Evolutionary conservation across 1,140 invertebrate species (phyloP).

Genomic region (Olivierus martensii): DNA sequence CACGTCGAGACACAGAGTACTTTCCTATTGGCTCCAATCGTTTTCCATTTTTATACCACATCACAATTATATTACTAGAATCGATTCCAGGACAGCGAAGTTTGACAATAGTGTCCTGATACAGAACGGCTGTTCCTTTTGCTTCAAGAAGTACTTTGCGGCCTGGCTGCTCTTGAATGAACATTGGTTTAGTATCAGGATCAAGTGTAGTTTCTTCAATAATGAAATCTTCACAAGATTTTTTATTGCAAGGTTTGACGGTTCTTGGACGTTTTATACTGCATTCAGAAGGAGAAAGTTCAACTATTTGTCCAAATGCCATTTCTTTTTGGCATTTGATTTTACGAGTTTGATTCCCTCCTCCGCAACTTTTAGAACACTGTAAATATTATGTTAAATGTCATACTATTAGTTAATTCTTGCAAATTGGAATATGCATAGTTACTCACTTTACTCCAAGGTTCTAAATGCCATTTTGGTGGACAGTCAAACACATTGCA

Average conservation of each 20-base stretch:
- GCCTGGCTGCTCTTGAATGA: too few species aligned
- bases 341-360: constrained; percentile 68
- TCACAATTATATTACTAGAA: constrained; percentile 37
- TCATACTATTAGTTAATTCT: constrained; percentile 36
- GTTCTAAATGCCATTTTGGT: constrained; percentile 61
- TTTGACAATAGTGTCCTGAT: constrained; percentile 40
- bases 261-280: constrained; percentile 45
- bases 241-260: constrained; percentile 63
- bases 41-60: constrained; percentile 17
- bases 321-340: constrained; percentile 82
- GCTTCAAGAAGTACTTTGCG: too few species aligned
- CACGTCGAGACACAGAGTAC: constrained; percentile 70
- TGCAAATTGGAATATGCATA: not conserved
- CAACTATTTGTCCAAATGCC: constrained; percentile 68
- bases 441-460: constrained; percentile 41
- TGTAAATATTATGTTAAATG: constrained; percentile 47
- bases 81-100: constrained; percentile 56
- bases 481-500: constrained; percentile 87
- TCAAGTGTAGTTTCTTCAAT: too few species aligned
- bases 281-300: constrained; percentile 55
- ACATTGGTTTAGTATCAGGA: too few species aligned
- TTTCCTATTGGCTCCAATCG: constrained; percentile 24
- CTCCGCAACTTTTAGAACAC: constrained; percentile 82
- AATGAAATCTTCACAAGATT: constrained; percentile 39
- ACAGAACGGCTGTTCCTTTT: too few species aligned